Percentiles rank a stretch among this genome's conserved stretches.
phyloP scores from a whole-genome alignment of 1,140 invertebrate genomes.

The Aphelenchoides fujianensis region DNA sequence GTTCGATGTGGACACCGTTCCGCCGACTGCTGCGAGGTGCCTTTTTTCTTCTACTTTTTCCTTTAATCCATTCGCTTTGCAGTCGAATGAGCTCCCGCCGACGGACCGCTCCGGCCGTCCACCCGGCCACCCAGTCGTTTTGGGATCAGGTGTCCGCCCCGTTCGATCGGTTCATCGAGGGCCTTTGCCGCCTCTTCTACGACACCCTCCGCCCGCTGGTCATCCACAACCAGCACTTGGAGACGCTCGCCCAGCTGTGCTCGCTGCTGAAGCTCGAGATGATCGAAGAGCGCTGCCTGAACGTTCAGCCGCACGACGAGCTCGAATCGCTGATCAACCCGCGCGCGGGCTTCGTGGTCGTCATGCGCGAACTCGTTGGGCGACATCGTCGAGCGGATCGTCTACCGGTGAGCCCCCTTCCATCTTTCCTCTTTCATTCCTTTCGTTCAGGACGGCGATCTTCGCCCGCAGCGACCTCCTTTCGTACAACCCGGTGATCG shows the following conservation, averaged over 20 bases:
- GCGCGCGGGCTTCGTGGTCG: slow-evolving; percentile 70
- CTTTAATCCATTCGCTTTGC: too few relatives aligned
- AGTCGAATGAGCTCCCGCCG: slow-evolving; percentile 20
- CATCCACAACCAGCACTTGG: slow-evolving; percentile 93
- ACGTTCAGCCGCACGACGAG: slow-evolving; percentile 49
- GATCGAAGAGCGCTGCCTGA: slow-evolving; percentile 85
- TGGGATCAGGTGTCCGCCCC: slow-evolving; percentile 30
- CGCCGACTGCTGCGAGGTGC: slow-evolving; percentile 1
- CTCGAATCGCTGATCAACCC: slow-evolving; percentile 44
- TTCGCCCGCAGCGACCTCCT: slow-evolving; percentile 87
- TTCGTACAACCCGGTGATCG: slow-evolving; percentile 75
- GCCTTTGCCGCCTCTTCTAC: slow-evolving; percentile 82
- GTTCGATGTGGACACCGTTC: slow-evolving; percentile 11
- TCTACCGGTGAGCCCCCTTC: slow-evolving; percentile 72
- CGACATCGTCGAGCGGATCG: slow-evolving; percentile 91
- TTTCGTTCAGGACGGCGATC: slow-evolving; percentile 72
- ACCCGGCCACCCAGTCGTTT: slow-evolving; percentile 8
- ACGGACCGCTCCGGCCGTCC: neutral
- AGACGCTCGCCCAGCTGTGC: slow-evolving; percentile 92
- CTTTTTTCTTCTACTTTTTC: slow-evolving; percentile 1
- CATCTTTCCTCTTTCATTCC: neutral
- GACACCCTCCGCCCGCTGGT: slow-evolving; percentile 89
- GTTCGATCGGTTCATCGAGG: slow-evolving; percentile 71
- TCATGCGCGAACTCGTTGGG: slow-evolving; percentile 82
- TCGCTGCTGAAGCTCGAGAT: slow-evolving; percentile 86